These are phyloP conservation scores for Melieria crassipennis DNA, from an alignment of 2,888 invertebrate species.

Conservation along the genomic window DNA sequence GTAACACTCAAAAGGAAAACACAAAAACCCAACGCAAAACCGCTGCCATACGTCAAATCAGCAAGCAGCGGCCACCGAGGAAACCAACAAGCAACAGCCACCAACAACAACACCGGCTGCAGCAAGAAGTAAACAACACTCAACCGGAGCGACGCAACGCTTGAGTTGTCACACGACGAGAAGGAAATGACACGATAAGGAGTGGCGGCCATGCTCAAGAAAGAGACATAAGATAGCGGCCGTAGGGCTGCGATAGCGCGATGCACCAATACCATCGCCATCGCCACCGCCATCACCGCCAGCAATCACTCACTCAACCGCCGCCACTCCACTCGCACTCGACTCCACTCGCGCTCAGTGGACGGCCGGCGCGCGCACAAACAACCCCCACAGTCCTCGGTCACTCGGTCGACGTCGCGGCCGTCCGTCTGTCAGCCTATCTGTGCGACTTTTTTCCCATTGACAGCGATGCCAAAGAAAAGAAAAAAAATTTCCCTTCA, in stretches of 20 bases:
- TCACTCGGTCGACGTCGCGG: too few relatives aligned
- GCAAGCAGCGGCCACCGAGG: slow-evolving; percentile 31
- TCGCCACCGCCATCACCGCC: slow-evolving; percentile 13
- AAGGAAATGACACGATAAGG: slow-evolving; percentile 31
- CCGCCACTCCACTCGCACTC: slow-evolving; percentile 3
- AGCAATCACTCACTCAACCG: slow-evolving; percentile 30
- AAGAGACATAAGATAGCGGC: slow-evolving; percentile 23
- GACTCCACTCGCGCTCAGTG: neutral
- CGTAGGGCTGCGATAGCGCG: slow-evolving; percentile 4
- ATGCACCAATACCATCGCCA: slow-evolving; percentile 12
- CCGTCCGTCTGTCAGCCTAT: too few relatives aligned
- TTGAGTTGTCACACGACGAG: slow-evolving; percentile 28
- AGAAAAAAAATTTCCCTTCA: neutral
- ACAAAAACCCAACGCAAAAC: slow-evolving; percentile 18
- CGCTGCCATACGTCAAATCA: slow-evolving; percentile 38
- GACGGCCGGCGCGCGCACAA: slow-evolving; percentile 17
- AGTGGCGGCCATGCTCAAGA: slow-evolving; percentile 17
- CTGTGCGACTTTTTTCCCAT: neutral
- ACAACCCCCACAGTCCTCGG: slow-evolving; percentile 30
- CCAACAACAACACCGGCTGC: slow-evolving; percentile 17
- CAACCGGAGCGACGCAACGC: neutral
- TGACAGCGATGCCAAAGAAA: slow-evolving; percentile 4
- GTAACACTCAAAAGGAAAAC: slow-evolving; percentile 33
- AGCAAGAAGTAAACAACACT: neutral
- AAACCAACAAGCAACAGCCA: slow-evolving; percentile 30